Conservation (phyloP, 2,113 vertebrate species). For the Grus americana region DNA sequence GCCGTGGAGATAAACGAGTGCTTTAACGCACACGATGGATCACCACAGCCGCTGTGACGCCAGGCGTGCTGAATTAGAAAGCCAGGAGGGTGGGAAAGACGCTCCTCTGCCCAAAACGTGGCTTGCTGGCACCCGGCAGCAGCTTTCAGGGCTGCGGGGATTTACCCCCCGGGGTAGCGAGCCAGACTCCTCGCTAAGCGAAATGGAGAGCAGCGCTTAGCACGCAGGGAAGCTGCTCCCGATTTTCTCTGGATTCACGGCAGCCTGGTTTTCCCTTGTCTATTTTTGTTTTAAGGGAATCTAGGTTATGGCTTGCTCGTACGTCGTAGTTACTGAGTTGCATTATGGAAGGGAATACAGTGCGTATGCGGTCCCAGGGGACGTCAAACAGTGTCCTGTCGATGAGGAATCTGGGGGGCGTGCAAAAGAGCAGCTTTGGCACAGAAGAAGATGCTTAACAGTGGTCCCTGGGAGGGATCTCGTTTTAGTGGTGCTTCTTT, state of each 20-base stretch:
- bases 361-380: background rate
- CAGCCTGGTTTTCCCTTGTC: background rate
- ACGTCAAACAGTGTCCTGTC: background rate
- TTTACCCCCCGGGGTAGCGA: accelerated
- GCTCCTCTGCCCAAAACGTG: background rate
- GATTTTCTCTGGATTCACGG: constrained; percentile 27
- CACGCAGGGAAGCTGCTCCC: background rate
- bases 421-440: background rate
- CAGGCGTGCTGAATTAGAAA: background rate
- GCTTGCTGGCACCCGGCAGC: background rate
- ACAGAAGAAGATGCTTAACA: background rate
- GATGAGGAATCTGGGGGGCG: background rate
- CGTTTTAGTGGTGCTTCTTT: background rate
- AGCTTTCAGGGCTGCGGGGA: background rate
- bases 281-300: constrained; percentile 27
- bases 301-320: background rate
- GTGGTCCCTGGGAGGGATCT: background rate
- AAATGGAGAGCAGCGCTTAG: background rate
- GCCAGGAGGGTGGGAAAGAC: background rate
- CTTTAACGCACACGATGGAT: accelerated
- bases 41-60: background rate
- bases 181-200: background rate
- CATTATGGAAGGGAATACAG: background rate
- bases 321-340: accelerated
- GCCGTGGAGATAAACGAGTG: background rate